A percentile compares a stretch with the other conserved stretches of the same genome.
phyloP scores from a whole-genome alignment of 2,888 invertebrate species.

The Adela reaumurella region DNA sequence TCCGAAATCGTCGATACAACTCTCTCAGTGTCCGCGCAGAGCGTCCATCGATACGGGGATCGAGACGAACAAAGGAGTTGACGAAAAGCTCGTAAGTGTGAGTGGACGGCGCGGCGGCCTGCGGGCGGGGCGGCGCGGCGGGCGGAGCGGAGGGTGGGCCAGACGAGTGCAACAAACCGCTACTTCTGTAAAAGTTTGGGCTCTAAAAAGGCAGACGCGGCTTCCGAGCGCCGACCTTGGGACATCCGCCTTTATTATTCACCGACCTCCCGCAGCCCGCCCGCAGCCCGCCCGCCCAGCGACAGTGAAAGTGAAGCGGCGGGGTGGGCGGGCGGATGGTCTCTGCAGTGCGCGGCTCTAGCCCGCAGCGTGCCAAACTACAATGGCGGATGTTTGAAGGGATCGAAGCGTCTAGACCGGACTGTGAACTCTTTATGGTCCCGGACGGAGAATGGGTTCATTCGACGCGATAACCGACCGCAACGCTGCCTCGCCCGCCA shows the following conservation, averaged over 20 bases:
- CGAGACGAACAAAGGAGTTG: too few species aligned
- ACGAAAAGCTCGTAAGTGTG: too few species aligned
- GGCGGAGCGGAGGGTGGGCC: too few species aligned
- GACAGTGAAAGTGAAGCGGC: not conserved
- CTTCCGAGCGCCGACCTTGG: constrained; percentile 52
- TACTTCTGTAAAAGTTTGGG: not conserved
- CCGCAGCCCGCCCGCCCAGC: not conserved
- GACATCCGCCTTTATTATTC: not conserved
- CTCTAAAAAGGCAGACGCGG: not conserved
- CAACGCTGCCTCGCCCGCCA: too few species aligned
- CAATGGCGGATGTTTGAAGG: constrained; percentile 8
- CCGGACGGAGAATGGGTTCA: constrained; percentile 1
- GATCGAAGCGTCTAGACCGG: constrained; percentile 53
- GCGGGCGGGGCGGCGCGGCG: too few species aligned
- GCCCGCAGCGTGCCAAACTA: too few species aligned
- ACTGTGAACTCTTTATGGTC: constrained; percentile 43
- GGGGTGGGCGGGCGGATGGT: not conserved
- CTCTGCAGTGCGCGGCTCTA: not conserved
- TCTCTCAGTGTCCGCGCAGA: too few species aligned
- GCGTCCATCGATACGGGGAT: too few species aligned
- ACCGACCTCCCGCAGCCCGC: not conserved
- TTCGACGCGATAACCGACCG: not conserved
- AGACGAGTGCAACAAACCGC: not conserved
- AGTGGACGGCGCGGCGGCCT: too few species aligned
- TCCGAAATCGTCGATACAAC: too few species aligned